Conservation (phyloP, 2,888 invertebrate genomes). For the Rhagonycha lutea region DNA sequence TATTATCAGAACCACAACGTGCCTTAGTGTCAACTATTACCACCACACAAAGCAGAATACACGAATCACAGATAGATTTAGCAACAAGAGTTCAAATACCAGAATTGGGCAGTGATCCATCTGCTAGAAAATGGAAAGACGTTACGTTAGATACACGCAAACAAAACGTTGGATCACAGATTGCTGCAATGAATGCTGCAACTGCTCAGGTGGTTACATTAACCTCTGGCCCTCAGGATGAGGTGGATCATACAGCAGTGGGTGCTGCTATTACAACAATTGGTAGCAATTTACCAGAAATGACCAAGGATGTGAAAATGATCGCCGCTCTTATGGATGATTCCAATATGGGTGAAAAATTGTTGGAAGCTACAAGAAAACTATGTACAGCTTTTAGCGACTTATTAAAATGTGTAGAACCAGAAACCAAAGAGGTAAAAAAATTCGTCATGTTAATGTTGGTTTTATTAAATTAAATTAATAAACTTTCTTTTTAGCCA, state of each 20-base stretch:
- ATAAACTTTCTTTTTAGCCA: slow-evolving; percentile 60
- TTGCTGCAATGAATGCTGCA: slow-evolving; percentile 99
- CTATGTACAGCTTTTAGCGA: slow-evolving; percentile 94
- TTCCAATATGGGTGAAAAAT: slow-evolving; percentile 76
- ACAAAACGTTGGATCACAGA: slow-evolving; percentile 94
- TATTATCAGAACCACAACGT: slow-evolving; percentile 88
- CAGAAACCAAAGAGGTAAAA: slow-evolving; percentile 77
- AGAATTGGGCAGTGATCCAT: slow-evolving; percentile 80
- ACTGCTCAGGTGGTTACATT: slow-evolving; percentile 78
- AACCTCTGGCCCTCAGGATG: slow-evolving; percentile 71
- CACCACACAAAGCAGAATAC: slow-evolving; percentile 85
- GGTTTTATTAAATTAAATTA: slow-evolving; percentile 15
- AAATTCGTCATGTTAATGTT: neutral
- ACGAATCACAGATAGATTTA: slow-evolving; percentile 78
- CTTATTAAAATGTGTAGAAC: slow-evolving; percentile 92
- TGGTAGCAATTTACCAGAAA: slow-evolving; percentile 93
- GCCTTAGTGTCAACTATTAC: slow-evolving; percentile 91
- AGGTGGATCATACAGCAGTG: slow-evolving; percentile 93
- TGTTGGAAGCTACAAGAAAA: slow-evolving; percentile 89
- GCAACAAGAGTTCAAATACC: slow-evolving; percentile 64
- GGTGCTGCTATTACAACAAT: slow-evolving; percentile 98
- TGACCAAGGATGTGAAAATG: slow-evolving; percentile 91
- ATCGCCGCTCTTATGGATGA: slow-evolving; percentile 95
- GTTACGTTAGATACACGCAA: slow-evolving; percentile 92
- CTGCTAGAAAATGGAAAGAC: slow-evolving; percentile 92